Percentiles rank a stretch among this genome's conserved stretches.
These are phyloP conservation scores for Pasiphila rectangulata DNA, from an alignment of 2,888 invertebrate species.

Conservation along the genomic window DNA sequence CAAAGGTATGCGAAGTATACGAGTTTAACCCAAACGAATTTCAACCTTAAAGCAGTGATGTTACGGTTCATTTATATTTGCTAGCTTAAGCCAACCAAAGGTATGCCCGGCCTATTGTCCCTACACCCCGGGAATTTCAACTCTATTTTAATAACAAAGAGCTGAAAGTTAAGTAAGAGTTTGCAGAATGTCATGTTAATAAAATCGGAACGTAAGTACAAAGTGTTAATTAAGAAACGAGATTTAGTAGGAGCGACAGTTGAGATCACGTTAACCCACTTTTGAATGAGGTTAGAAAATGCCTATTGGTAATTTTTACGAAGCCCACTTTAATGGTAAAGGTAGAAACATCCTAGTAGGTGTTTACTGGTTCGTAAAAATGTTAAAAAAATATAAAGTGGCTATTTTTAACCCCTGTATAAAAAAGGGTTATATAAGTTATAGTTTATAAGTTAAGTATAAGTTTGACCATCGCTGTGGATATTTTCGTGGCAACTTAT, in stretches of 20 bases:
- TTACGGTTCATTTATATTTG: constrained; percentile 31
- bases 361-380: background rate
- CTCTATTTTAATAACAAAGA: constrained; percentile 7
- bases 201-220: constrained; percentile 50
- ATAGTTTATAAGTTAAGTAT: too few species aligned
- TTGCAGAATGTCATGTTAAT: constrained; percentile 42
- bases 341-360: too few species aligned
- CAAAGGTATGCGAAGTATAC: constrained; percentile 45
- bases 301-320: constrained; percentile 12
- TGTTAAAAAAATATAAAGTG: too few species aligned
- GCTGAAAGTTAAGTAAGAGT: background rate
- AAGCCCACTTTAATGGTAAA: constrained; percentile 4
- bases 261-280: constrained; percentile 25
- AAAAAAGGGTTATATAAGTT: too few species aligned
- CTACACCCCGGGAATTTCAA: constrained; percentile 1
- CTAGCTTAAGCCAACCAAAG: constrained; percentile 3
- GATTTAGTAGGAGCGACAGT: constrained; percentile 42
- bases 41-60: constrained; percentile 12
- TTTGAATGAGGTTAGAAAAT: constrained; percentile 22
- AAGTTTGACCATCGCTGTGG: too few species aligned
- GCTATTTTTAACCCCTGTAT: too few species aligned
- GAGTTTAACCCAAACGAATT: constrained; percentile 5
- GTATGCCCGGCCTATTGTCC: constrained; percentile 9
- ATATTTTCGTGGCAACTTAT: too few species aligned
- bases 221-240: constrained; percentile 54